Base-by-base conservation (phyloP, 2,888 invertebrate genomes). In the Sphaeridia pumilis region DNA sequence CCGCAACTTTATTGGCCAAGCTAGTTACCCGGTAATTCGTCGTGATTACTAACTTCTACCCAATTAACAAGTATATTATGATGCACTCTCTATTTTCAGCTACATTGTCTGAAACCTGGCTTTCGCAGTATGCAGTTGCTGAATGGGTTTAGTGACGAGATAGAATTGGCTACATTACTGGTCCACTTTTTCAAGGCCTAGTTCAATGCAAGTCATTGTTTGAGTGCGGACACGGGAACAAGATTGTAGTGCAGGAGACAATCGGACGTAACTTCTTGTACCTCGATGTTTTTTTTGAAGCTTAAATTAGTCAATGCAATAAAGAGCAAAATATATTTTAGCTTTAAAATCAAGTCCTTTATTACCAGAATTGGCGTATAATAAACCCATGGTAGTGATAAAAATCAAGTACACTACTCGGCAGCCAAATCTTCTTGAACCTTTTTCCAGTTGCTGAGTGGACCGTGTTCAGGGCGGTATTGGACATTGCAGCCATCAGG, bases 1-100 rank as follows among this genome's bases (percentile, higher is more conserved):
- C 67, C 86, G 83, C 12, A 93, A 93, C 74, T 93, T 95, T 70
- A 84, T 95, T 57, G 95, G 95, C 1, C 97, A 98, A 73, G 89
- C 90, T 36, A 88, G 89, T 12, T 93, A 83, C 73, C 92, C 95
- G 0, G 77, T 93, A 64, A 72, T 73, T 69, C 24, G 4, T 46
- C 27, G 46, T 17, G 4, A 27, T 5, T 34, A 12, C 21, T 12
- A 35, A 5, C 4, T 34, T 26, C 20, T 17, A 14, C 46, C 2
- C n/a, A 22, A 52, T 7, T 5, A 38, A 41, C 12, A 41, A n/a
- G 7, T 41, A 25, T 49, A 17, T 56, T 50, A 20, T 24, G 2
- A 46, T 42, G 34, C 41, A 31, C 24, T 56, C 71, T 73, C 34
- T 21, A 12, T 24, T 31, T 38, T 56, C 61, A 80, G 80, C 70